Percentiles rank a stretch among this genome's conserved stretches.
Conservation (phyloP, 1,140 invertebrate species). For the Hycleus phaleratus region DNA sequence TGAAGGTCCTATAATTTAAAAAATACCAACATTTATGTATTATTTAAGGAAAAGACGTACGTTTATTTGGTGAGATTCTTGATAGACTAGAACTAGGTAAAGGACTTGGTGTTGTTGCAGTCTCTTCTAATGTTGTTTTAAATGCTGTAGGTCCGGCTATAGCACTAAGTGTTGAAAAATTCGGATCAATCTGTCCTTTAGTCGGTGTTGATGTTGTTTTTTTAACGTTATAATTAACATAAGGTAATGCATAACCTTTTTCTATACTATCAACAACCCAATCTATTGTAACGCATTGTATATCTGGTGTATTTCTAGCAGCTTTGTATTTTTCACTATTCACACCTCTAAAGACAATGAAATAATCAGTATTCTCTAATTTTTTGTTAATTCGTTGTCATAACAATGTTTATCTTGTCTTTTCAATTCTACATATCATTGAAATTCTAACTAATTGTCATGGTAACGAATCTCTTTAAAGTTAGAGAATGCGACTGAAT, state of each 20-base stretch:
- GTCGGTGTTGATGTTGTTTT: constrained; percentile 50
- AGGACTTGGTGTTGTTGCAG: not conserved
- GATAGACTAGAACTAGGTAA: not conserved
- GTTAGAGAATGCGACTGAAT: constrained; percentile 8
- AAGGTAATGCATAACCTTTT: constrained; percentile 63
- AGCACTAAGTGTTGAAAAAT: constrained; percentile 37
- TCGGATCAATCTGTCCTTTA: constrained; percentile 38
- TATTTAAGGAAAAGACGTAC: too few relatives aligned
- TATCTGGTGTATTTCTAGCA: constrained; percentile 64
- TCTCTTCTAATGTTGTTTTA: constrained; percentile 5
- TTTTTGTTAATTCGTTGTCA: too few relatives aligned
- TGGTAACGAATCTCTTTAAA: constrained; percentile 5
- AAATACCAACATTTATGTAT: too few relatives aligned
- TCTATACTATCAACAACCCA: constrained; percentile 75
- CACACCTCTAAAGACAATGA: constrained; percentile 37
- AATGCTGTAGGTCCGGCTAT: constrained; percentile 13
- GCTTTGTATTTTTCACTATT: constrained; percentile 75
- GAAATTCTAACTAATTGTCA: too few relatives aligned
- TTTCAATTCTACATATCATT: too few relatives aligned
- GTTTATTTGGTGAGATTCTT: too few relatives aligned
- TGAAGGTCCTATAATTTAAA: too few relatives aligned
- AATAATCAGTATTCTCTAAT: too few relatives aligned
- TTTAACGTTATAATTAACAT: constrained; percentile 56
- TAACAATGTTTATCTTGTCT: too few relatives aligned
- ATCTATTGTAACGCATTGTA: constrained; percentile 56